Percentiles rank a stretch among this genome's conserved stretches.
phyloP scores from a whole-genome alignment of 1,140 invertebrate genomes.

The Ceratosolen fusciceps region DNA sequence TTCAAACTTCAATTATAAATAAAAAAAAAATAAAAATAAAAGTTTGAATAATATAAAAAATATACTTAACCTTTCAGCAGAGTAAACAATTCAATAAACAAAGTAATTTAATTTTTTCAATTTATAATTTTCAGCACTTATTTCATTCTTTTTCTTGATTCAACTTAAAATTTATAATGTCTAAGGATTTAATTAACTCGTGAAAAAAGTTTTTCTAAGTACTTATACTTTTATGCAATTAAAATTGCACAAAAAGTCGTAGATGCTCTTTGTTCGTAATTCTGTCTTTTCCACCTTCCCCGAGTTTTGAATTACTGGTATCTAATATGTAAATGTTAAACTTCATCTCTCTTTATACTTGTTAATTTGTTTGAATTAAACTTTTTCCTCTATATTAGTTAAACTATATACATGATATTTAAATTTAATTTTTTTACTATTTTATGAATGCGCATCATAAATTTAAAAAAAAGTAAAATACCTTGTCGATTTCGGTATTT shows the following conservation, averaged over 20 bases:
- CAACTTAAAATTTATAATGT: neutral
- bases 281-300: neutral
- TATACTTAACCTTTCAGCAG: constrained; percentile 9
- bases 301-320: constrained; percentile 17
- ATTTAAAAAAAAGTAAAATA: too few species aligned
- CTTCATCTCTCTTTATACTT: neutral
- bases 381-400: neutral
- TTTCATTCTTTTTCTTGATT: constrained; percentile 8
- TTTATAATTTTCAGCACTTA: neutral
- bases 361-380: neutral
- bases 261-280: constrained; percentile 45
- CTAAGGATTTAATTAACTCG: constrained; percentile 22
- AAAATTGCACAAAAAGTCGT: constrained; percentile 38
- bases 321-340: constrained; percentile 19
- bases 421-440: neutral
- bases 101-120: neutral
- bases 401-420: constrained; percentile 26
- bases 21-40: constrained; percentile 3
- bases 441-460: neutral
- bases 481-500: neutral
- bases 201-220: constrained; percentile 38
- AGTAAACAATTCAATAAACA: constrained; percentile 6
- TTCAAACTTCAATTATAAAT: too few species aligned
- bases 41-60: neutral
- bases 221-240: constrained; percentile 23